These are phyloP conservation scores for Remorina albescens DNA, from an alignment of 2,797 vertebrate genomes.

Conservation along the genomic window DNA sequence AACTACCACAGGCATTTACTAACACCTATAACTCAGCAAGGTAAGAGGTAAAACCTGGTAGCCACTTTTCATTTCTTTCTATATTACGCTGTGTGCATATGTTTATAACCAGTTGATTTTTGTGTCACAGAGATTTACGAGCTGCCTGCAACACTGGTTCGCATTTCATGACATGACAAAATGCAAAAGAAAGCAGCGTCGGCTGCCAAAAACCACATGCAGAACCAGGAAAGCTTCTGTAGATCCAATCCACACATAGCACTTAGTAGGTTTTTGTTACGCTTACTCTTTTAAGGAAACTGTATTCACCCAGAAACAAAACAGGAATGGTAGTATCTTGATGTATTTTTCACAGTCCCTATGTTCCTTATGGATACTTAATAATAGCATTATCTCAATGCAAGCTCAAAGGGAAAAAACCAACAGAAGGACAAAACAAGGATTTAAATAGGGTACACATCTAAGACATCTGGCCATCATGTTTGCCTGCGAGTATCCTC, in stretches of 20 bases:
- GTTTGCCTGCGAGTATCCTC: constrained; percentile 54
- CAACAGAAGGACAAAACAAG: constrained; percentile 15
- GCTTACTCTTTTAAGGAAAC: background rate
- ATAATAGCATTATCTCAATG: background rate
- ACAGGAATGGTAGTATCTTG: constrained; percentile 1
- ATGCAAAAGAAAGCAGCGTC: constrained; percentile 2
- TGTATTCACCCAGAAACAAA: background rate
- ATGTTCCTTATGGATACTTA: background rate
- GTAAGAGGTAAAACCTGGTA: background rate
- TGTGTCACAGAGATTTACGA: constrained; percentile 10
- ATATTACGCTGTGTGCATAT: background rate
- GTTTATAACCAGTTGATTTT: background rate
- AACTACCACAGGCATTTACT: background rate
- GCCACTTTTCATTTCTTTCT: background rate
- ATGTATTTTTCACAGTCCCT: no score
- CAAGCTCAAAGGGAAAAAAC: constrained; percentile 8
- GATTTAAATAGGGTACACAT: constrained; percentile 29
- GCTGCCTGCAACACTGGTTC: background rate
- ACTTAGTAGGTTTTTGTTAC: background rate
- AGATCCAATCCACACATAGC: background rate
- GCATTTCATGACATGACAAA: constrained; percentile 21
- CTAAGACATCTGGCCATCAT: constrained; percentile 50
- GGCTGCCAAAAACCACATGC: constrained; percentile 6
- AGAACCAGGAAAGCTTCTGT: constrained; percentile 4
- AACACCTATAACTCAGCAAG: background rate